Conservation (phyloP, 2,797 vertebrate species). For the Sciaenops ocellatus region DNA sequence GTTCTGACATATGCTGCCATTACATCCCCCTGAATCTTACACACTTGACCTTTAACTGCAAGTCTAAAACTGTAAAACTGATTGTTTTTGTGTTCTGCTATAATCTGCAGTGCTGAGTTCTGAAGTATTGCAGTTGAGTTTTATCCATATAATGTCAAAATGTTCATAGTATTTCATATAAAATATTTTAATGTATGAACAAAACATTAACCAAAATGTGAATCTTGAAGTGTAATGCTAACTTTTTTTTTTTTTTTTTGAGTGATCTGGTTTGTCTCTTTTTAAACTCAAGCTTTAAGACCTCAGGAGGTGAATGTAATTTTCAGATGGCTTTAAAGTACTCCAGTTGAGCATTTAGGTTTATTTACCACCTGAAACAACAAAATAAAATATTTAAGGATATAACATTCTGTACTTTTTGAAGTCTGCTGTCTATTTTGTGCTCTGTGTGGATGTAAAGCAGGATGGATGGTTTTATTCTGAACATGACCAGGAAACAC, state of each 20-base stretch:
- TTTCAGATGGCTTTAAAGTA: neutral
- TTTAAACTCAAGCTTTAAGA: constrained; percentile 40
- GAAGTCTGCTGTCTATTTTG: neutral
- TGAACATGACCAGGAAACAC: neutral
- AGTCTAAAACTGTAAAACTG: neutral
- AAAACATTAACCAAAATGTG: constrained; percentile 30
- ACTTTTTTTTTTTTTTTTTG: constrained; percentile 6
- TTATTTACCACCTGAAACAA: constrained; percentile 9
- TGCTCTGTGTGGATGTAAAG: neutral
- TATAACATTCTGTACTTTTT: neutral
- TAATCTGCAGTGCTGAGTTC: constrained; percentile 13
- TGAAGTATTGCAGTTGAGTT: neutral
- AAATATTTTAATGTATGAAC: constrained; percentile 22
- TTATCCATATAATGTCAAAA: neutral
- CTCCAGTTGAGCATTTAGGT: constrained; percentile 15
- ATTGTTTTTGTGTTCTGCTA: neutral
- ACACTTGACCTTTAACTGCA: no score
- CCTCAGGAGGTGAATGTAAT: constrained; percentile 24
- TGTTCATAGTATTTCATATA: constrained; percentile 25
- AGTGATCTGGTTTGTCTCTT: constrained; percentile 29
- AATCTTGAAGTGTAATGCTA: constrained; percentile 32
- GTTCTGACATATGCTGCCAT: no score
- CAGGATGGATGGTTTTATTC: neutral
- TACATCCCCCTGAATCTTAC: no score
- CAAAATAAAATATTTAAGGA: constrained; percentile 34